phyloP scores from a whole-genome alignment of 2,888 invertebrate genomes.

The Epinotia brunnichana region DNA sequence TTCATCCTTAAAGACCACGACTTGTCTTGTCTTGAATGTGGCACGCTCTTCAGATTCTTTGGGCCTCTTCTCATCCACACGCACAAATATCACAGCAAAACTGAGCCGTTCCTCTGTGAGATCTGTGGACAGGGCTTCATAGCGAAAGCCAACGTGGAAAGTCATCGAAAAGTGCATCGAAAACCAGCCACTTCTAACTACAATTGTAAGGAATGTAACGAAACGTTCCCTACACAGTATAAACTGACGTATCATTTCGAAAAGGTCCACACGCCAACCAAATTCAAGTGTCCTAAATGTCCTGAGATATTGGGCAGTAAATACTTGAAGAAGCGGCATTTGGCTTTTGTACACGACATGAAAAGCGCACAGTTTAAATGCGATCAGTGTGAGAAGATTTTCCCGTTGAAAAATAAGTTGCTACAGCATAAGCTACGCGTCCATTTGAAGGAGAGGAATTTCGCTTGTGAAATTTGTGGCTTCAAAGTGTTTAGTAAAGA shows the following conservation, averaged over 20 bases:
- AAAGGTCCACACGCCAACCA: conserved; percentile 33
- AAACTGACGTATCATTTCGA: conserved; percentile 53
- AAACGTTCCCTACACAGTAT: conserved; percentile 54
- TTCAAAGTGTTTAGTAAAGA: conserved; percentile 72
- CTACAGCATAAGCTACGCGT: conserved; percentile 64
- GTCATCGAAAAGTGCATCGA: conserved; percentile 64
- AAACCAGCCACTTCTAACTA: conserved; percentile 48
- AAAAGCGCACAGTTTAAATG: conserved; percentile 67
- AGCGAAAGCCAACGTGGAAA: conserved; percentile 59
- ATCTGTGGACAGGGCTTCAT: conserved; percentile 69
- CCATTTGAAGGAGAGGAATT: conserved; percentile 67
- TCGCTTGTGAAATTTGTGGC: conserved; percentile 69
- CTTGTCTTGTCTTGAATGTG: conserved; percentile 62
- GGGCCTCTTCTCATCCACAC: conserved; percentile 59
- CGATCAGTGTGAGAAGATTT: conserved; percentile 64
- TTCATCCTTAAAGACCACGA: conserved; percentile 59
- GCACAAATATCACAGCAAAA: conserved; percentile 58
- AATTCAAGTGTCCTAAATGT: conserved; percentile 66
- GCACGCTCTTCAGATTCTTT: conserved; percentile 60
- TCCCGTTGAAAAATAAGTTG: conserved; percentile 61
- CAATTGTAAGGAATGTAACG: conserved; percentile 46
- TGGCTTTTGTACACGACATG: conserved; percentile 67
- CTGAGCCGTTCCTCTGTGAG: conserved; percentile 60
- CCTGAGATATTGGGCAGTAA: conserved; percentile 61
- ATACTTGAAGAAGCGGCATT: conserved; percentile 66